phyloP scores from a whole-genome alignment of 2,797 vertebrate species.

The Coranthus polyacanthus region DNA sequence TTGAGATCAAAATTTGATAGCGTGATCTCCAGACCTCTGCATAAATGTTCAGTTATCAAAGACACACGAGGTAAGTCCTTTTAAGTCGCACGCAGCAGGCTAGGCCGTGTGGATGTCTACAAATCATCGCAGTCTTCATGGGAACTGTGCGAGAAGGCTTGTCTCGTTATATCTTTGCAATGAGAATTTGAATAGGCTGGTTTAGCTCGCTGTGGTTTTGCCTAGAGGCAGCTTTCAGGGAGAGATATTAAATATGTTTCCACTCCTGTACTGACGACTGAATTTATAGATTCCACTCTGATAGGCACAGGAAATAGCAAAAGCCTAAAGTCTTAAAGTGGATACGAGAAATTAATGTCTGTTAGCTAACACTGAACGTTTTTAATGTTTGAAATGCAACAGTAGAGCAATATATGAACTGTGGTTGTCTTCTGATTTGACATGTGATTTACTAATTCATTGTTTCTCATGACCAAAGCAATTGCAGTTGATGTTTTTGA shows the following conservation, averaged over 20 bases:
- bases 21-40: conserved; percentile 60
- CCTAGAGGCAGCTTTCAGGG: conserved; percentile 69
- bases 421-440: background rate
- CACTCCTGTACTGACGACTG: conserved; percentile 64
- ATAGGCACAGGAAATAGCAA: conserved; percentile 31
- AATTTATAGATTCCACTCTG: conserved; percentile 62
- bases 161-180: conserved; percentile 67
- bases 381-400: conserved; percentile 7
- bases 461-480: conserved; percentile 13
- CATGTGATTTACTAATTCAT: conserved; percentile 2
- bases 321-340: conserved; percentile 21
- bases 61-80: conserved; percentile 46
- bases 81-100: conserved; percentile 38
- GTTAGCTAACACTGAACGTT: background rate
- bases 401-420: background rate
- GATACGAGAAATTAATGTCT: conserved; percentile 24
- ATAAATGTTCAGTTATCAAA: conserved; percentile 68
- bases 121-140: conserved; percentile 60
- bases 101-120: conserved; percentile 52
- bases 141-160: conserved; percentile 47
- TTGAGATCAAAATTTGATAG: conserved; percentile 75
- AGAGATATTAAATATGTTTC: conserved; percentile 69
- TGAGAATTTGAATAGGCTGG: conserved; percentile 67
- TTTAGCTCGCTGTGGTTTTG: conserved; percentile 70
- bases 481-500: conserved; percentile 18